These are phyloP conservation scores for Macroglossus sobrinus DNA, from an alignment of 2,113 vertebrate species.

Conservation along the genomic window DNA sequence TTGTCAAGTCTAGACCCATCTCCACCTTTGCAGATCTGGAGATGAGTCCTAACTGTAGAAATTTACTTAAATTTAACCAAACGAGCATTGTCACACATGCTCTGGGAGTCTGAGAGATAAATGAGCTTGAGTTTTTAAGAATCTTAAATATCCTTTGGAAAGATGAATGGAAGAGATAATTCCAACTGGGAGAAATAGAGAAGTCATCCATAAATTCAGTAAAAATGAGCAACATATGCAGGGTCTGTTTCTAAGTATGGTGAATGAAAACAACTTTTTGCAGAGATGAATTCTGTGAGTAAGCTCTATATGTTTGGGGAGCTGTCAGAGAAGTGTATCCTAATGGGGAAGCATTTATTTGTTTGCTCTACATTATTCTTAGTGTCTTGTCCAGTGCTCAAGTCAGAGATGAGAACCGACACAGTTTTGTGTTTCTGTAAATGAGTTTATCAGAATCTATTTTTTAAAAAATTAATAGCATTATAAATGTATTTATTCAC, in stretches of 20 bases:
- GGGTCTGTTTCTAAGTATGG: background rate
- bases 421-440: background rate
- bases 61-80: background rate
- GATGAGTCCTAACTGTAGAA: background rate
- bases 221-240: background rate
- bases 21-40: background rate
- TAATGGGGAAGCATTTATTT: background rate
- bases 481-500: background rate
- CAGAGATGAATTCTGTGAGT: background rate
- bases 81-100: background rate
- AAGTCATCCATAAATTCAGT: background rate
- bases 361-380: background rate
- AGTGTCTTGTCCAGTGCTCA: background rate
- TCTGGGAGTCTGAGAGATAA: background rate
- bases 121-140: background rate
- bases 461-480: background rate
- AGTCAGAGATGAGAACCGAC: background rate
- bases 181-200: background rate
- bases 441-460: background rate
- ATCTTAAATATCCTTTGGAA: background rate
- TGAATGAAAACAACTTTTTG: background rate
- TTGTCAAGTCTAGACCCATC: background rate
- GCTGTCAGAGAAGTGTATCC: background rate
- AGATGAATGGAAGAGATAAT: background rate
- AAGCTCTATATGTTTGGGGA: background rate